A percentile compares a stretch with the other conserved stretches of the same genome.
These are phyloP conservation scores for Neogobius melanostomus DNA, from an alignment of 2,113 vertebrate species.

Conservation along the genomic window DNA sequence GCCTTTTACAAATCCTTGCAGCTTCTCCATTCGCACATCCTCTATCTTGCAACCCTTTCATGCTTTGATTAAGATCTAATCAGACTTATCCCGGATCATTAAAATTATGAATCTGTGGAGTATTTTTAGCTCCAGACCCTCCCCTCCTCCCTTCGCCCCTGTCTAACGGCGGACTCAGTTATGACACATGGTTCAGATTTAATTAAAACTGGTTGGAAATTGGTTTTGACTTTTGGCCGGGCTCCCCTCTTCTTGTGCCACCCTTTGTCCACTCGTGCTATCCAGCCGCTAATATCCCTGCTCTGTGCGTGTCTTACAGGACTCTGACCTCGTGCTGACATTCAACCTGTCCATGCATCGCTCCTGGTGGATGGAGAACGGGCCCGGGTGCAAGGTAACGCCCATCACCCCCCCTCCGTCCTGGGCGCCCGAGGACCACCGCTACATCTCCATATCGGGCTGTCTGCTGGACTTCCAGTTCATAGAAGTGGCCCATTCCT, in stretches of 20 bases:
- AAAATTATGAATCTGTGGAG: constrained; percentile 24
- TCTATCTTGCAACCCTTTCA: constrained; percentile 11
- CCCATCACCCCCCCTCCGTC: constrained; percentile 94
- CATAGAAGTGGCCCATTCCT: constrained; percentile 97
- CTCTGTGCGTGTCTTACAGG: constrained; percentile 72
- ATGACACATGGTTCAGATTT: constrained; percentile 35
- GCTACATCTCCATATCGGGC: constrained; percentile 95
- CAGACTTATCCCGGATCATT: constrained; percentile 31
- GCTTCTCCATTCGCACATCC: constrained; percentile 5
- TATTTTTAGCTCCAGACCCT: constrained; percentile 38
- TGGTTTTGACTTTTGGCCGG: constrained; percentile 20
- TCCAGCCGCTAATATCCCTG: constrained; percentile 28
- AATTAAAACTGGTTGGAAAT: constrained; percentile 34
- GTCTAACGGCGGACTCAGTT: background rate
- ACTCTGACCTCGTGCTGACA: constrained; percentile 96
- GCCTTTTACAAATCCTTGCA: background rate
- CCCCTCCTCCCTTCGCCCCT: background rate
- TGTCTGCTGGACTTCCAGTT: constrained; percentile 97
- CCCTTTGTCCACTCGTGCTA: constrained; percentile 29
- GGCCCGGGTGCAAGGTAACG: constrained; percentile 93
- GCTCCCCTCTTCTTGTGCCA: constrained; percentile 6
- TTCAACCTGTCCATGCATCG: constrained; percentile 99
- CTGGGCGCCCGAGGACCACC: constrained; percentile 98
- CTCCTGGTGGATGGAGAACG: constrained; percentile 99
- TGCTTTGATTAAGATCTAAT: constrained; percentile 41